These are phyloP conservation scores for Epinephelus lanceolatus DNA, from an alignment of 2,113 vertebrate species.

Conservation along the genomic window DNA sequence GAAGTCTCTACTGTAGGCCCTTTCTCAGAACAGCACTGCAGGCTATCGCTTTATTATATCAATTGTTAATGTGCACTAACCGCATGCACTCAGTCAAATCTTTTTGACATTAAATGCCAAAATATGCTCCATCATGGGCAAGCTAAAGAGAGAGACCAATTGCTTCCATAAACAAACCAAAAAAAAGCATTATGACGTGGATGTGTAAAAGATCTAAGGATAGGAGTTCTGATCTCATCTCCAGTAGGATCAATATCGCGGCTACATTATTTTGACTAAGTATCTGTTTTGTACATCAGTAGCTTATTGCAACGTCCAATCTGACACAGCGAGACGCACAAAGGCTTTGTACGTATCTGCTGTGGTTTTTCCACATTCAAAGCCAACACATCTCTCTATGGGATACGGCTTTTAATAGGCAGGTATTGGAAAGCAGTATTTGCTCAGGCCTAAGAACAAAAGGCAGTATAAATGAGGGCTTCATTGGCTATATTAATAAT, in stretches of 20 bases:
- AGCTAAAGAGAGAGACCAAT: background rate
- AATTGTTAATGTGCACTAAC: constrained; percentile 13
- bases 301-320: background rate
- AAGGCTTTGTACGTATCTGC: background rate
- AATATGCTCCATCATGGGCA: background rate
- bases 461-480: constrained; percentile 65
- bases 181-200: constrained; percentile 1
- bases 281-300: background rate
- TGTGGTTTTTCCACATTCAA: constrained; percentile 31
- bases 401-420: constrained; percentile 48
- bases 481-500: constrained; percentile 78
- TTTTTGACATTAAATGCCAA: background rate
- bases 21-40: background rate
- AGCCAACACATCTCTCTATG: constrained; percentile 18
- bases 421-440: constrained; percentile 61
- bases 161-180: constrained; percentile 24
- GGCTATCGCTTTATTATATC: background rate
- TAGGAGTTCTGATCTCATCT: constrained; percentile 24
- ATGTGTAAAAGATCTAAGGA: constrained; percentile 29
- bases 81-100: constrained; percentile 11
- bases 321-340: background rate
- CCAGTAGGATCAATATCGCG: constrained; percentile 30
- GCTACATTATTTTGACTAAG: constrained; percentile 33
- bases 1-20: background rate
- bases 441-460: constrained; percentile 71